Percentiles rank a stretch among this genome's conserved stretches.
Conservation (phyloP, 2,797 vertebrate genomes). For the Melanotaenia parkinsoni region DNA sequence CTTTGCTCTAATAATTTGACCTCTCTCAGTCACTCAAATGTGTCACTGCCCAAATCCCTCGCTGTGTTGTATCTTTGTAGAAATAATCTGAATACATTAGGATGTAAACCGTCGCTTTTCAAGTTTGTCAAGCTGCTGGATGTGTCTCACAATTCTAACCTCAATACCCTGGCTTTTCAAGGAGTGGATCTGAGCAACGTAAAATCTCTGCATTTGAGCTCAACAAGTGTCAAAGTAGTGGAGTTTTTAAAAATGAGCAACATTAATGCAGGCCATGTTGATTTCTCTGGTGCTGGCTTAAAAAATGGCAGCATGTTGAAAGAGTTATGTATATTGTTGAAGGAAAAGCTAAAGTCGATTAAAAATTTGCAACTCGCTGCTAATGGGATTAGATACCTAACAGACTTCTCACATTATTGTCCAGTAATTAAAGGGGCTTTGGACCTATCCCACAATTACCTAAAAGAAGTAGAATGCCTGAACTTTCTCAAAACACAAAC, state of each 20-base stretch:
- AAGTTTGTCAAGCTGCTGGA: conserved; percentile 66
- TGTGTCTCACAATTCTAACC: conserved; percentile 73
- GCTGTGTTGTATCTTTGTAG: conserved; percentile 55
- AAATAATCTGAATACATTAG: conserved; percentile 74
- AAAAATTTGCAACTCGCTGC: conserved; percentile 42
- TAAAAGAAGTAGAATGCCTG: conserved; percentile 60
- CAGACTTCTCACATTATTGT: conserved; percentile 42
- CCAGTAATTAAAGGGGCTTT: conserved; percentile 64
- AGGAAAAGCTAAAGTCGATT: conserved; percentile 24
- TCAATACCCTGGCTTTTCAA: conserved; percentile 66
- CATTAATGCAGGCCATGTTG: conserved; percentile 54
- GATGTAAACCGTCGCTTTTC: conserved; percentile 66
- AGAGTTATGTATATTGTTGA: conserved; percentile 69
- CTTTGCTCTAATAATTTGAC: conserved; percentile 75
- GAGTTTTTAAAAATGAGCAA: conserved; percentile 74
- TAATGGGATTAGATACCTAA: conserved; percentile 63
- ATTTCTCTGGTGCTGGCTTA: conserved; percentile 78
- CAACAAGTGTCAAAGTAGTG: conserved; percentile 67
- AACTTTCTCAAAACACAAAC: conserved; percentile 69
- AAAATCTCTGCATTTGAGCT: conserved; percentile 63
- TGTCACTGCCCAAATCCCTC: conserved; percentile 73
- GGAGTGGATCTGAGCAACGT: conserved; percentile 68
- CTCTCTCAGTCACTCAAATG: conserved; percentile 71
- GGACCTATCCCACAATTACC: conserved; percentile 72
- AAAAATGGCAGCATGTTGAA: conserved; percentile 23